Evolutionary conservation across 2,797 vertebrate genomes (phyloP), one percentile per base, ranked within the genome.

Genomic region (Tinamus major): DNA sequence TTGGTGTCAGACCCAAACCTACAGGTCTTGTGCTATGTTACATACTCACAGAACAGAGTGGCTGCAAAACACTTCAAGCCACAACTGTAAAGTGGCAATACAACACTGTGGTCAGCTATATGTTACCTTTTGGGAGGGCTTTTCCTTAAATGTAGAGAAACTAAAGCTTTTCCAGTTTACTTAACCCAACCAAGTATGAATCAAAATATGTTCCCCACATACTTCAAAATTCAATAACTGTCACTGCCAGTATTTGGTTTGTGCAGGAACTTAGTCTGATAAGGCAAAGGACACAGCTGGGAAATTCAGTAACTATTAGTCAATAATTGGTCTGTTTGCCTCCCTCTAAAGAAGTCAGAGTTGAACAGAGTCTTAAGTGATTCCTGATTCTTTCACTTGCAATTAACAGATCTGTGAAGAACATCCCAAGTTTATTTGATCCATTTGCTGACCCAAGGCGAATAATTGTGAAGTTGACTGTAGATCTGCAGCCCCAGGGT

Each of bases 91-190:
- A 55, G 53, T 9, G 53, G 31, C 29, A 31, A 15, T 51, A 51
- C 17, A 33, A 11, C 37, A 5, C 9, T 37, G 9, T 33, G 4
- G 7, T 85, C 55, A 76, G 6, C 8, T 8, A 4, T 42, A 12
- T 17, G 16, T 15, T 15, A 44, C 9, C 6, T 79, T 74, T 63
- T 55, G 10, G 14, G 13, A 71, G 29, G 15, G 29, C 29, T 2
- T 2, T 4, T 79, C 11, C 10, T 9, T 17, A 4, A 53, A 35
- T 0, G 0, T 2, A 82, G 21, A 58, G 35, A 39, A 77, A n/a
- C 8, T 11, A 27, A 24, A 4, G 7, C 16, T 39, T 87, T 6
- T 37, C 18, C 13, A 58, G 12, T 24, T 49, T 49, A 49, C 48
- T 26, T 49, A 26, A 49, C 11, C 23, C 24, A 49, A 49, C 48